A percentile compares a stretch with the other conserved stretches of the same genome.
These are phyloP conservation scores for Drosophila pruinosa DNA, from an alignment of 1,140 invertebrate species.

Conservation along the genomic window DNA sequence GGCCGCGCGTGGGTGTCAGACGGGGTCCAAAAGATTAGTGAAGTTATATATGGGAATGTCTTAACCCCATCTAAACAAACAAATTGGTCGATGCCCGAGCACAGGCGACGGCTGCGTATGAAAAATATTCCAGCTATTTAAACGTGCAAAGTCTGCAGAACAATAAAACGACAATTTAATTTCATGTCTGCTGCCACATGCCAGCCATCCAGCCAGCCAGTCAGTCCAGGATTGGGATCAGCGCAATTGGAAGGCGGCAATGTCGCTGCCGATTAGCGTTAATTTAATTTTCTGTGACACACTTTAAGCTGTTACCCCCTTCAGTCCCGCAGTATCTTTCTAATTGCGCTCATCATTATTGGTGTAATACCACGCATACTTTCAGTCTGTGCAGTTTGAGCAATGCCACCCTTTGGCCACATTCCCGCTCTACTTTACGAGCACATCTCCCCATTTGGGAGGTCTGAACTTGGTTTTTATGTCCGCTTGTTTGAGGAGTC, in stretches of 20 bases:
- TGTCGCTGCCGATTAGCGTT: slow-evolving; percentile 59
- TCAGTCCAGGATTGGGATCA: neutral
- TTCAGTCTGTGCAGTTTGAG: slow-evolving; percentile 22
- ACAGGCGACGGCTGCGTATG: slow-evolving; percentile 47
- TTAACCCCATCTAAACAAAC: slow-evolving; percentile 80
- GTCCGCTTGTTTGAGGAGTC: slow-evolving; percentile 35
- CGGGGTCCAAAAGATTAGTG: slow-evolving; percentile 58
- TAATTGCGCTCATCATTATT: slow-evolving; percentile 80
- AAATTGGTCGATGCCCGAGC: slow-evolving; percentile 61
- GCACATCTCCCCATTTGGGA: neutral
- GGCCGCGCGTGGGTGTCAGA: slow-evolving; percentile 44
- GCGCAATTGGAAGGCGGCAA: neutral
- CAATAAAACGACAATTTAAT: slow-evolving; percentile 80
- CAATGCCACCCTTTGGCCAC: slow-evolving; percentile 45
- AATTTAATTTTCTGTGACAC: slow-evolving; percentile 79
- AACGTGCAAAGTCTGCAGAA: slow-evolving; percentile 58
- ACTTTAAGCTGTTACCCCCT: slow-evolving; percentile 70
- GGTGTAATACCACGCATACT: slow-evolving; percentile 63
- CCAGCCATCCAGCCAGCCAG: slow-evolving; percentile 7
- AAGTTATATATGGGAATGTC: slow-evolving; percentile 77
- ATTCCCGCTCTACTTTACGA: neutral
- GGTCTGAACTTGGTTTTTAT: slow-evolving; percentile 80
- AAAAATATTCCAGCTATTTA: slow-evolving; percentile 74
- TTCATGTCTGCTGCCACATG: slow-evolving; percentile 59
- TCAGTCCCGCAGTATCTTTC: neutral